Evolutionary conservation across 2,888 invertebrate genomes (phyloP), one percentile per base, ranked within the genome.

Genomic region (Agrochola circellaris): DNA sequence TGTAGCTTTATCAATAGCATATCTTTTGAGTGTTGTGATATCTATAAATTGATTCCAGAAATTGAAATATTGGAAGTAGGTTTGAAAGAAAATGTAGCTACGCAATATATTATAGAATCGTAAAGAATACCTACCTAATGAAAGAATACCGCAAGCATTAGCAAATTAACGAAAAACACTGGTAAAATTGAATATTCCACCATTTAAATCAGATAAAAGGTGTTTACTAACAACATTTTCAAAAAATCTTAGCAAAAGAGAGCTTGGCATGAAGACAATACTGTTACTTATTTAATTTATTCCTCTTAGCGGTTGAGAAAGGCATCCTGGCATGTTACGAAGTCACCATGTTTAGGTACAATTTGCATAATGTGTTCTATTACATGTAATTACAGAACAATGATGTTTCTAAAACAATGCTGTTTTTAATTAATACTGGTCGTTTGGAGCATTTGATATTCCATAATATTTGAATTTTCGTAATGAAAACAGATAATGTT

Each of bases 201-300:
- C 30, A 66, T 65, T 81, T 45, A 64, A 64, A 75, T 65, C 60
- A 51, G 48, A 81, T 73, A 77, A 77, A 83, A 79, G 77, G 13
- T 71, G 38, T 48, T 80, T 56, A 54, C 62, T 71, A 74, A 77
- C 34, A 87, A 68, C 61, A 73, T 65, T 77, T 66, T 30, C 75
- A 72, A 73, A 73, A 72, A 71, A 62, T 67, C 69, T 75, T 66
- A 34, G 75, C 76, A 38, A 81, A 79, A 77, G 45, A 83, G 65
- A 83, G 77, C 54, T 75, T 82, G 66, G 56, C 75, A 73, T 77
- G 54, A 82, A 84, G 78, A 90, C 85, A 90, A 89, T 89, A 72
- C 82, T 73, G 69, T 88, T 84, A 45, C 45, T 45, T 45, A 86
- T 88, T 87, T 87, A 89, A 90, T 90, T 79, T 88, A 90, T 89